Evolutionary conservation across 1,140 invertebrate genomes (phyloP).

Genomic region (Centruroides sculpturatus): DNA sequence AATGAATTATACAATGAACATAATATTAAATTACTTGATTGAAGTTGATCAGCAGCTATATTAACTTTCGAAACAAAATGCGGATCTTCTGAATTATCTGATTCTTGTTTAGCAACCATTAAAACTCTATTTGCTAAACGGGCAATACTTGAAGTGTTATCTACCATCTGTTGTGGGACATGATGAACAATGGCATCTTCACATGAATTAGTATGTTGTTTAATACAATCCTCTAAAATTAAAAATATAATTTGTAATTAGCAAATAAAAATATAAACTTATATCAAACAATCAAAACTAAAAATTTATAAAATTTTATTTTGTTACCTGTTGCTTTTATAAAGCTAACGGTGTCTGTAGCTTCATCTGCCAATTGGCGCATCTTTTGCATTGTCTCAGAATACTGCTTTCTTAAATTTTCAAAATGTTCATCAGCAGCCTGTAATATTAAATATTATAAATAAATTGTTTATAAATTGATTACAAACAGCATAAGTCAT

Average conservation of each 20-base stretch:
- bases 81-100: slow-evolving; percentile 95
- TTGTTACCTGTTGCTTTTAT: slow-evolving; percentile 67
- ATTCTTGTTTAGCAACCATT: slow-evolving; percentile 89
- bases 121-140: slow-evolving; percentile 88
- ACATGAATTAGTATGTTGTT: slow-evolving; percentile 77
- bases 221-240: slow-evolving; percentile 18
- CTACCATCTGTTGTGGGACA: slow-evolving; percentile 81
- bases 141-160: slow-evolving; percentile 79
- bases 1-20: background rate
- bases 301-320: background rate
- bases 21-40: slow-evolving; percentile 47
- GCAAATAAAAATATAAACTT: too few species aligned
- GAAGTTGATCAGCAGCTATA: slow-evolving; percentile 61
- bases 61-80: slow-evolving; percentile 74
- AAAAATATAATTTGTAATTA: background rate
- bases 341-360: slow-evolving; percentile 83
- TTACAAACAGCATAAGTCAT: too few species aligned
- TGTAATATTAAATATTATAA: slow-evolving; percentile 28
- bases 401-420: slow-evolving; percentile 88
- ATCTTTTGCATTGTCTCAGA: slow-evolving; percentile 76
- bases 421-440: slow-evolving; percentile 92
- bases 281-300: too few species aligned
- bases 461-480: background rate
- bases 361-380: slow-evolving; percentile 84
- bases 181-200: slow-evolving; percentile 80